A percentile compares a stretch with the other conserved stretches of the same genome.
phyloP scores from a whole-genome alignment of 2,113 vertebrate genomes.

The Laticauda colubrina region DNA sequence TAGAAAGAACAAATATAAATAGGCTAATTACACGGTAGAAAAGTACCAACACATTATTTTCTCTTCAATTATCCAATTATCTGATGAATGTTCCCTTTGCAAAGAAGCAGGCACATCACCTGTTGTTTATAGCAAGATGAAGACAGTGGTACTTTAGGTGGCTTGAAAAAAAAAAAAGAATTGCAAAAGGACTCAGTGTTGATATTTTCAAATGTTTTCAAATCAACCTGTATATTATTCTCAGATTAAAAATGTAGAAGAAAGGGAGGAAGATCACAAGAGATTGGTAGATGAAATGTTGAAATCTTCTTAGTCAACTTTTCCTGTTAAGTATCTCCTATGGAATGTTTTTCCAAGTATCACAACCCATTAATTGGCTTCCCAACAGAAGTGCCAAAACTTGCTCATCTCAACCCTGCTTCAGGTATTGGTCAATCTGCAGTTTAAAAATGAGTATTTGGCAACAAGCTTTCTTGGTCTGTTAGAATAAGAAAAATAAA shows the following conservation, averaged over 20 bases:
- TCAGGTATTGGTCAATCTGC: background rate
- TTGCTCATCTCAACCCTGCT: background rate
- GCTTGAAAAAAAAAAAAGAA: background rate
- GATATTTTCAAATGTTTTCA: background rate
- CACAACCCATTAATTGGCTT: background rate
- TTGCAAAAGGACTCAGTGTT: background rate
- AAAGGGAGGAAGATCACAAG: background rate
- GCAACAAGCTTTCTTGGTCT: background rate
- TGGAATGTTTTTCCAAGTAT: background rate
- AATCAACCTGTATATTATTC: background rate
- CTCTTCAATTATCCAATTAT: slow-evolving; percentile 27
- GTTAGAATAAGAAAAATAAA: background rate
- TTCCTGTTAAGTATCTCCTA: background rate
- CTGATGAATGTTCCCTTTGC: slow-evolving; percentile 2
- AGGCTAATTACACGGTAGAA: slow-evolving; percentile 12
- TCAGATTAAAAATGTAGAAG: background rate
- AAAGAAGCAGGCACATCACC: background rate
- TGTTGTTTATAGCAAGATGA: background rate
- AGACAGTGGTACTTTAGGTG: background rate
- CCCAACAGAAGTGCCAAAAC: background rate
- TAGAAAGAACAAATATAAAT: background rate
- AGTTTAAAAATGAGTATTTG: background rate
- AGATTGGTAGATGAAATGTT: background rate
- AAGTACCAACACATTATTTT: background rate
- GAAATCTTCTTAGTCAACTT: background rate